Evolutionary conservation across 1,140 invertebrate species (phyloP).

Genomic region (Limonius californicus): DNA sequence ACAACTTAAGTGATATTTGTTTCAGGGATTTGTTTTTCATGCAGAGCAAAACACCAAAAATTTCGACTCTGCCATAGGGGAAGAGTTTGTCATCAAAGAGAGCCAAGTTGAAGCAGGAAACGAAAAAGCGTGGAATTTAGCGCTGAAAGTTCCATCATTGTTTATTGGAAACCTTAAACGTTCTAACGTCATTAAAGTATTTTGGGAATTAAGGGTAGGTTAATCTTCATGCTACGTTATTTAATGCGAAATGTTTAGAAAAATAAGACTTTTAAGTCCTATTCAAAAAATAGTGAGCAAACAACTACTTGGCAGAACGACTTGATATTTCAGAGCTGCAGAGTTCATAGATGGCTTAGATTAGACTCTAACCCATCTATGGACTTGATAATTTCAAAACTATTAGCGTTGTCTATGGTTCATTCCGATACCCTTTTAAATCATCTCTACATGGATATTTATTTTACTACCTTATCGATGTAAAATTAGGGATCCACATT

Average conservation of each 20-base stretch:
- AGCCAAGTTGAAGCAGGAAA: neutral
- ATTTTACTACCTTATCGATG: too few relatives aligned
- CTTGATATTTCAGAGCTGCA: too few relatives aligned
- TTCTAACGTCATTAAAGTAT: neutral
- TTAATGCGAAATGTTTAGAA: too few relatives aligned
- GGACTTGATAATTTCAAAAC: too few relatives aligned
- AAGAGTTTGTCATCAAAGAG: conserved; percentile 1
- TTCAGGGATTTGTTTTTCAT: conserved; percentile 4
- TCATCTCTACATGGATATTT: too few relatives aligned
- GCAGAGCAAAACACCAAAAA: neutral
- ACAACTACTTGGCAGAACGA: too few relatives aligned
- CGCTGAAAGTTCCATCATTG: neutral
- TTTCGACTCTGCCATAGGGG: neutral
- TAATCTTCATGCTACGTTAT: neutral
- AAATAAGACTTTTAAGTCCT: too few relatives aligned
- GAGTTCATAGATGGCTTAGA: too few relatives aligned
- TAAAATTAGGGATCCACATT: too few relatives aligned
- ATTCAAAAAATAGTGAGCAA: too few relatives aligned
- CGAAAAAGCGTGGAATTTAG: neutral
- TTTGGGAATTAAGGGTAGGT: conserved; percentile 9
- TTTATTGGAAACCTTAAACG: neutral
- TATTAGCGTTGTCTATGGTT: too few relatives aligned
- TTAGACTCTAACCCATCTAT: neutral
- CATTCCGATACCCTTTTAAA: too few relatives aligned
- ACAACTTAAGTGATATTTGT: neutral